Evolutionary conservation across 2,797 vertebrate species (phyloP).

Genomic region (Sciurus vulgaris): DNA sequence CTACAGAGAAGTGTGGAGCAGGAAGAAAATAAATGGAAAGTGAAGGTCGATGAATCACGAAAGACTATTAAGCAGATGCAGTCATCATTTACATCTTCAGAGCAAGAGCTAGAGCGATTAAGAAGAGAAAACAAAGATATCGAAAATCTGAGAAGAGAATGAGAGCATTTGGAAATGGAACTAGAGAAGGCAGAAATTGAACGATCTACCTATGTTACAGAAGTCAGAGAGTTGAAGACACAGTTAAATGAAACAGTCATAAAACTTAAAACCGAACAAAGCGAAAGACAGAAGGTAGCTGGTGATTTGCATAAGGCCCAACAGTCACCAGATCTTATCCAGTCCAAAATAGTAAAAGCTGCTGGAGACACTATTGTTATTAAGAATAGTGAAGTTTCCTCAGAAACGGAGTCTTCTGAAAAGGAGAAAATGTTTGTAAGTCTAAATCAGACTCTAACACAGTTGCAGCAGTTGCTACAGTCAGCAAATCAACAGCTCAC

Average conservation of each 20-base stretch:
- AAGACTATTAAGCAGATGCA: constrained; percentile 94
- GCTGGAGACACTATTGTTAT: constrained; percentile 92
- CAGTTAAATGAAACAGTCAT: constrained; percentile 93
- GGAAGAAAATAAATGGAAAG: constrained; percentile 97
- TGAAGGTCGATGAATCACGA: constrained; percentile 94
- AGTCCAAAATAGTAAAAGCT: constrained; percentile 94
- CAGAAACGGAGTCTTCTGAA: constrained; percentile 92
- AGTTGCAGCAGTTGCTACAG: constrained; percentile 95
- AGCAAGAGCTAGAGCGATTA: constrained; percentile 94
- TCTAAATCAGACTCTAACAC: constrained; percentile 94
- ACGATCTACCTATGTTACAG: constrained; percentile 95
- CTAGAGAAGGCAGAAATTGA: constrained; percentile 96
- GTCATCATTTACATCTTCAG: constrained; percentile 90
- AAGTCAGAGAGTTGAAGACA: constrained; percentile 98
- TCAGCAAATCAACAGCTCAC: constrained; percentile 94
- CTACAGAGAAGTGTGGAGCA: constrained; percentile 98
- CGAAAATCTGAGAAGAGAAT: constrained; percentile 93
- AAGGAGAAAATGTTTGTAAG: constrained; percentile 93
- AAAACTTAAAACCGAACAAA: constrained; percentile 94
- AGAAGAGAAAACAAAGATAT: constrained; percentile 91
- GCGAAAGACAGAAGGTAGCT: constrained; percentile 94
- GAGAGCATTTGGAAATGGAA: constrained; percentile 95
- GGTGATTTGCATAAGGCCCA: constrained; percentile 95
- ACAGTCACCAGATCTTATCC: constrained; percentile 95
- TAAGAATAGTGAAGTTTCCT: constrained; percentile 93